Evolutionary conservation across 2,797 vertebrate species (phyloP).

Genomic region (Leptoclinus maculatus): DNA sequence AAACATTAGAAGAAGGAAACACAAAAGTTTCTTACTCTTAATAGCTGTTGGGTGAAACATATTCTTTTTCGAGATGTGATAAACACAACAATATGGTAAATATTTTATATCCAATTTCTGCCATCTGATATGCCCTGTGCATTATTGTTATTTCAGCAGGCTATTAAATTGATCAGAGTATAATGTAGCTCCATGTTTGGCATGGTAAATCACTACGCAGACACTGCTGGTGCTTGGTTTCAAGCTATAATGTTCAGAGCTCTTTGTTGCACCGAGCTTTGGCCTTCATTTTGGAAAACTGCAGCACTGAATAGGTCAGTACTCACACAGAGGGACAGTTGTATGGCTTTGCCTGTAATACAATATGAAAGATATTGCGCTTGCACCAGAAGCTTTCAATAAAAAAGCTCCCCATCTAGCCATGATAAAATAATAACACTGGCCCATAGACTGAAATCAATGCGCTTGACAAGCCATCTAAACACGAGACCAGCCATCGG

Average conservation of each 20-base stretch:
- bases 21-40: background rate
- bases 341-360: constrained; percentile 65
- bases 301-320: constrained; percentile 63
- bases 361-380: constrained; percentile 73
- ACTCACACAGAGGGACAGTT: constrained; percentile 63
- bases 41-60: background rate
- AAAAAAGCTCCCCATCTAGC: constrained; percentile 64
- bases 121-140: constrained; percentile 42
- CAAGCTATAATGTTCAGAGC: constrained; percentile 68
- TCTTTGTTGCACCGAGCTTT: constrained; percentile 63
- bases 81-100: constrained; percentile 31
- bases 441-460: constrained; percentile 60
- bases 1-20: background rate
- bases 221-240: constrained; percentile 68
- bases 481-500: constrained; percentile 47
- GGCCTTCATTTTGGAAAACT: constrained; percentile 54
- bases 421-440: constrained; percentile 71
- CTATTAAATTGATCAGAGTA: constrained; percentile 63
- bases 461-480: constrained; percentile 40
- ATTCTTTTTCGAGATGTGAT: constrained; percentile 16
- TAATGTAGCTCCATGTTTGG: constrained; percentile 57
- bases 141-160: constrained; percentile 54
- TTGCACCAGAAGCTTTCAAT: constrained; percentile 65
- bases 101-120: constrained; percentile 44
- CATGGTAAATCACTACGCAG: constrained; percentile 57